phyloP scores from a whole-genome alignment of 2,888 invertebrate species.

The Diadegma fenestrale region DNA sequence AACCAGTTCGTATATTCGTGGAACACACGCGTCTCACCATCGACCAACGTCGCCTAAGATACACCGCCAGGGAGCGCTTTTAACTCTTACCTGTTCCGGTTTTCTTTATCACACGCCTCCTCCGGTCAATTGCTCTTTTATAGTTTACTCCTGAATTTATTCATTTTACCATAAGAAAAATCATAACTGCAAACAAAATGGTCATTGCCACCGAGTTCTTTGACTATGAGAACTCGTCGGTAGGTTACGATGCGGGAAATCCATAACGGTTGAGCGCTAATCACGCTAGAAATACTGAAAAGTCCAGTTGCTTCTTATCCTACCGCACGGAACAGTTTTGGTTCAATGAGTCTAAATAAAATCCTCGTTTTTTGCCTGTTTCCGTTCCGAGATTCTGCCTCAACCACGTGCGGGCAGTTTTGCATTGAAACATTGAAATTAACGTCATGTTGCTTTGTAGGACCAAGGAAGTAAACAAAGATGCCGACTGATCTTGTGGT shows the following conservation, averaged over 20 bases:
- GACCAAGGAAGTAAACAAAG: slow-evolving; percentile 41
- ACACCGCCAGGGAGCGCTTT: slow-evolving; percentile 72
- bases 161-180: not conserved
- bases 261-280: slow-evolving; percentile 15
- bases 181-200: not conserved
- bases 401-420: not conserved
- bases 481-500: slow-evolving; percentile 84
- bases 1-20: slow-evolving; percentile 76
- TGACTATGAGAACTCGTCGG: not conserved
- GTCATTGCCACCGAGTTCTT: not conserved
- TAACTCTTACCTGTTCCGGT: slow-evolving; percentile 51
- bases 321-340: not conserved
- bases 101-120: slow-evolving; percentile 47
- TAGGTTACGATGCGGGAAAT: not conserved
- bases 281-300: not conserved
- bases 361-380: not conserved
- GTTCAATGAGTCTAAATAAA: not conserved
- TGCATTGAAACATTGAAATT: too few relatives aligned
- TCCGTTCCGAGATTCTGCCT: not conserved
- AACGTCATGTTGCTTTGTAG: slow-evolving; percentile 24
- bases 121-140: slow-evolving; percentile 3
- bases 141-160: not conserved
- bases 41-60: slow-evolving; percentile 65
- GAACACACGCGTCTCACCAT: slow-evolving; percentile 69
- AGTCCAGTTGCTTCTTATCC: not conserved